These are phyloP conservation scores for Opisthocomus hoazin DNA, from an alignment of 2,113 vertebrate species.

Conservation along the genomic window DNA sequence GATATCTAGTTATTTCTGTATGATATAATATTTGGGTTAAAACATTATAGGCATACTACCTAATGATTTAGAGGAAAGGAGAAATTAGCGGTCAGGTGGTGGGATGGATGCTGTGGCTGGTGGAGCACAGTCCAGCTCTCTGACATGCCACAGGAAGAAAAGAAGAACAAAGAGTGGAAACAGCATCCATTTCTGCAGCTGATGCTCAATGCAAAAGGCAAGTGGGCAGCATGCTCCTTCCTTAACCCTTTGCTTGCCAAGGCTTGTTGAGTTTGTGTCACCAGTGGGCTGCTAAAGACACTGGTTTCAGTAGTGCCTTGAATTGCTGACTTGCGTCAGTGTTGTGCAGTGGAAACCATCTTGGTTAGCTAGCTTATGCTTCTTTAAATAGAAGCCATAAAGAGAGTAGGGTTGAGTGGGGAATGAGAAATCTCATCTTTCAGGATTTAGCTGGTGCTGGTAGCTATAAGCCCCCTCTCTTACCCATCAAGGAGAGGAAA, in stretches of 20 bases:
- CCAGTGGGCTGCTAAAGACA: not conserved
- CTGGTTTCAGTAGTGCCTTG: not conserved
- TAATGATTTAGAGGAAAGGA: not conserved
- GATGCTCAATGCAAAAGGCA: not conserved
- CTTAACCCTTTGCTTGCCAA: not conserved
- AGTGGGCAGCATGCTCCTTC: not conserved
- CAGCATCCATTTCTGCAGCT: not conserved
- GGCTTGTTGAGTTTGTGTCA: not conserved
- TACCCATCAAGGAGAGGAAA: not conserved
- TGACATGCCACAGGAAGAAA: not conserved
- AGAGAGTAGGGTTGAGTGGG: not conserved
- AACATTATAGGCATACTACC: not conserved
- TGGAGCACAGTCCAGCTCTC: not conserved
- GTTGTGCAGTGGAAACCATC: not conserved
- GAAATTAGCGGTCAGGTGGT: not conserved
- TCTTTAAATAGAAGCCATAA: not conserved
- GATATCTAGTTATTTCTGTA: not conserved
- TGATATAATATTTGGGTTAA: not conserved
- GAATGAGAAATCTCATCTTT: not conserved
- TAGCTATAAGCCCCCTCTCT: not conserved
- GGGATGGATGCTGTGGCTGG: rapidly evolving
- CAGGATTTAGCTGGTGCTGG: not conserved
- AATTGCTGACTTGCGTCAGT: not conserved
- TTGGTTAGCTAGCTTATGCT: not conserved
- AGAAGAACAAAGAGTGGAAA: not conserved